phyloP scores from a whole-genome alignment of 37 sponge, comb jelly and placozoan genomes.

The Diacarnus erythraeanus region DNA sequence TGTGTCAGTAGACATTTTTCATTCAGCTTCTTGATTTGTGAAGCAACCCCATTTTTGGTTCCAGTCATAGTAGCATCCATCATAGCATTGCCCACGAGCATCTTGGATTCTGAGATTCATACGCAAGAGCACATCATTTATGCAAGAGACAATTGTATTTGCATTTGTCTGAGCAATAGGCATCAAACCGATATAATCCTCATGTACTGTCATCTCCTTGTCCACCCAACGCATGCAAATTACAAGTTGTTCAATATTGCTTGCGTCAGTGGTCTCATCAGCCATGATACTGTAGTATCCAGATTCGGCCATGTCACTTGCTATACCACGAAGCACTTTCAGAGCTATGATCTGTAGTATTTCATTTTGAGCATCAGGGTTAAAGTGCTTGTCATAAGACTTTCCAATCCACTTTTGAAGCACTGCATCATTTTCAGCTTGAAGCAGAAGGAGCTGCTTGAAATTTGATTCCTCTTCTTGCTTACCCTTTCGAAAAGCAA shows the following conservation, averaged over 20 bases:
- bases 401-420: background rate
- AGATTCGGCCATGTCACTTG: conserved; percentile 5
- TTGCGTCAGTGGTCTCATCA: conserved; percentile 8
- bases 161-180: background rate
- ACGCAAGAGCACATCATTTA: background rate
- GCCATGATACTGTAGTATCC: conserved; percentile 13
- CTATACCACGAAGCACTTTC: conserved; percentile 12
- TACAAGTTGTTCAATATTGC: background rate
- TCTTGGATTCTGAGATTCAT: background rate
- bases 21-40: conserved; percentile 22
- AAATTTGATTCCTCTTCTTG: conserved; percentile 13
- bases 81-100: conserved; percentile 50
- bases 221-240: background rate
- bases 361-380: background rate
- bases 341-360: conserved; percentile 12
- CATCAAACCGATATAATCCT: background rate
- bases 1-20: conserved; percentile 23
- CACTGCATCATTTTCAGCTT: background rate
- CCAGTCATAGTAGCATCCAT: conserved; percentile 65
- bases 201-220: background rate
- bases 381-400: conserved; percentile 6
- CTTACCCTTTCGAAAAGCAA: conserved; percentile 1
- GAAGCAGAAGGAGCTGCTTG: conserved; percentile 1
- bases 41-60: conserved; percentile 49
- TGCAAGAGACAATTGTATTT: background rate